Base-by-base conservation (phyloP, 1,140 invertebrate genomes). In the Mamestra configurata region DNA sequence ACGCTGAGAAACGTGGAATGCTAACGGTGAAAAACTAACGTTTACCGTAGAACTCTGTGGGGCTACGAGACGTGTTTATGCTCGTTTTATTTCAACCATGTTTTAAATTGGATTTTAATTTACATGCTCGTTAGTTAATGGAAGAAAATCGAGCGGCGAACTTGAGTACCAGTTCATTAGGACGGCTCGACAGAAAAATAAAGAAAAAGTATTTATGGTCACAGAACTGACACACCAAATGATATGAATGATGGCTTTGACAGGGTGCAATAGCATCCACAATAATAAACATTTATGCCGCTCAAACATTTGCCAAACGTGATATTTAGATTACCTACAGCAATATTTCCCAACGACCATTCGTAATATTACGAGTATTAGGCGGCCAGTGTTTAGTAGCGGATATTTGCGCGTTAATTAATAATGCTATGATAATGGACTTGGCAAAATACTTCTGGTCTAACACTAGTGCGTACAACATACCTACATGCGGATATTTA, bases 71-170 rank as follows among this genome's bases (percentile, higher is more conserved):
- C 27, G 57, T 46, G 37, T 46, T 68, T 68, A 46, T 66, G 40
- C 22, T 18, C 22, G 37, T 43, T 70, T 46, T 43, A 66, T 66
- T 27, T 43, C 61, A 7, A n/a, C 37, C 37, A 40, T 43, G 10
- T 70, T 70, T 70, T 27, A 70, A 70, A 70, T 70, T 70, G 66
- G 43, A 70, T 70, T 46, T 70, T 70, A 46, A 70, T 70, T 70
- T 70, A 20, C 40, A 46, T 46, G 37, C 66, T 70, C 66, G 66
- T 70, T 70, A 70, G 66, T 35, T 24, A 49, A 70, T 70, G 66
- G 66, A 70, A 27, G 22, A 43, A 46, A 27, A 70, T 22, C 18
- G 10, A 18, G 40, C 22, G 22, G 7, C 20, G 51, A 4, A 20
- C 7, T 53, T 1, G 15, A 22, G 53, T 57, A 13, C 22, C 20